phyloP scores from a whole-genome alignment of 2,888 invertebrate species.

The Drosophila mettleri region DNA sequence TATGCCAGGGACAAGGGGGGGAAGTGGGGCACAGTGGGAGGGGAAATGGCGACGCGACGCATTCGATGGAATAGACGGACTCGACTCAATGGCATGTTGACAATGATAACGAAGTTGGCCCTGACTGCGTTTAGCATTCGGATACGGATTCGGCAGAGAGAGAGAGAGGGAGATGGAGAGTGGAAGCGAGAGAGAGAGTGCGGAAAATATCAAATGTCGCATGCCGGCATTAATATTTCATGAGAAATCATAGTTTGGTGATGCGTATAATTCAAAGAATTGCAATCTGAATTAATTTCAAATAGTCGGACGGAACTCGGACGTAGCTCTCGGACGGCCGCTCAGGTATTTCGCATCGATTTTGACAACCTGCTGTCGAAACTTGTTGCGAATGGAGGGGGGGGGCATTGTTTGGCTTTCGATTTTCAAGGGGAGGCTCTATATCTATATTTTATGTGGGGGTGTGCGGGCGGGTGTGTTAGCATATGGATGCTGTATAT shows the following conservation, averaged over 20 bases:
- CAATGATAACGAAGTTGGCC: conserved; percentile 78
- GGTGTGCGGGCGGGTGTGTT: neutral
- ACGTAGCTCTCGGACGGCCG: too few relatives aligned
- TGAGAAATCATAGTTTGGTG: conserved; percentile 79
- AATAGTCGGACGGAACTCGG: conserved; percentile 39
- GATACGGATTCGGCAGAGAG: conserved; percentile 2
- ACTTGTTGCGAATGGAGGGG: conserved; percentile 15
- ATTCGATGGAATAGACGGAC: conserved; percentile 30
- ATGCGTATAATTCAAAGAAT: conserved; percentile 79
- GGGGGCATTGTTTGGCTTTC: conserved; percentile 27
- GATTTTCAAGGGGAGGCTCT: conserved; percentile 24
- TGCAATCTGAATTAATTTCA: conserved; percentile 76
- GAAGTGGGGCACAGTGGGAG: conserved; percentile 15
- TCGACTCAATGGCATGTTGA: conserved; percentile 76
- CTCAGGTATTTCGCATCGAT: conserved; percentile 49
- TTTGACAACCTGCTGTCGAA: conserved; percentile 15
- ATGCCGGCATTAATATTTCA: conserved; percentile 76
- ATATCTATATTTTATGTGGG: neutral
- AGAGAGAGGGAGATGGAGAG: neutral
- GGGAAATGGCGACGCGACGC: neutral
- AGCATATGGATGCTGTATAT: conserved; percentile 11
- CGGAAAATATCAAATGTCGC: conserved; percentile 75
- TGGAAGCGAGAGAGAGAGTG: conserved; percentile 14
- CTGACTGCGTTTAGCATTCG: conserved; percentile 52
- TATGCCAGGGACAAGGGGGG: conserved; percentile 47